phyloP scores from a whole-genome alignment of 92 coral and sea anemone genomes.

The Bergia puertoricense region DNA sequence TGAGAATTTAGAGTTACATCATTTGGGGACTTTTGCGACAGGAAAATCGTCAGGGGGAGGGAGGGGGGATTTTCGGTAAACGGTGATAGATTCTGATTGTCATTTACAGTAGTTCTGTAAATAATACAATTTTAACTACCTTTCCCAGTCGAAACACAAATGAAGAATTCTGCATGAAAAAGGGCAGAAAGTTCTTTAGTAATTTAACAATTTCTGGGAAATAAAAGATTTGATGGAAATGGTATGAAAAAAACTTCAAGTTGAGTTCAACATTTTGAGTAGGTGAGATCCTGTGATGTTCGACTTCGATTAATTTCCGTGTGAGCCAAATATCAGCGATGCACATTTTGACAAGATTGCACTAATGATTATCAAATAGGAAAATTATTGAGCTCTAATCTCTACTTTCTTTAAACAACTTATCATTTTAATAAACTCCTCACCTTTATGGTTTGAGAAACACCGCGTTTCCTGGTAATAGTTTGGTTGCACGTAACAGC shows the following conservation, averaged over 20 bases:
- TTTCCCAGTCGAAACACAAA: no score
- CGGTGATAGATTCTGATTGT: no score
- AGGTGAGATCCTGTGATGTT: background rate
- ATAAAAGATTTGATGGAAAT: background rate
- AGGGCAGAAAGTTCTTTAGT: no score
- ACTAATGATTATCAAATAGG: background rate
- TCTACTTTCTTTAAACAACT: slow-evolving; percentile 10
- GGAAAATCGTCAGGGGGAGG: no score
- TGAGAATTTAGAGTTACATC: no score
- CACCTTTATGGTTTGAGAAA: background rate
- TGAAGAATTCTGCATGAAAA: no score
- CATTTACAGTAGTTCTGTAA: no score
- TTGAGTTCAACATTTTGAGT: background rate
- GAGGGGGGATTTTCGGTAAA: no score
- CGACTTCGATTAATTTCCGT: background rate
- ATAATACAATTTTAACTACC: no score
- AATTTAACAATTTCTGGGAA: background rate
- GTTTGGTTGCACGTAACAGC: background rate
- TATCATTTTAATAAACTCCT: background rate
- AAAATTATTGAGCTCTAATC: background rate
- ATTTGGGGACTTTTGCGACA: no score
- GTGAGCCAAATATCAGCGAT: background rate
- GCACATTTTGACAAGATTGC: background rate
- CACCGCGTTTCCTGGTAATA: background rate
- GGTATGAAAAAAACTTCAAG: background rate